Evolutionary conservation across 2,113 vertebrate genomes (phyloP), one percentile per base, ranked within the genome.

Genomic region (Oryzias celebensis): DNA sequence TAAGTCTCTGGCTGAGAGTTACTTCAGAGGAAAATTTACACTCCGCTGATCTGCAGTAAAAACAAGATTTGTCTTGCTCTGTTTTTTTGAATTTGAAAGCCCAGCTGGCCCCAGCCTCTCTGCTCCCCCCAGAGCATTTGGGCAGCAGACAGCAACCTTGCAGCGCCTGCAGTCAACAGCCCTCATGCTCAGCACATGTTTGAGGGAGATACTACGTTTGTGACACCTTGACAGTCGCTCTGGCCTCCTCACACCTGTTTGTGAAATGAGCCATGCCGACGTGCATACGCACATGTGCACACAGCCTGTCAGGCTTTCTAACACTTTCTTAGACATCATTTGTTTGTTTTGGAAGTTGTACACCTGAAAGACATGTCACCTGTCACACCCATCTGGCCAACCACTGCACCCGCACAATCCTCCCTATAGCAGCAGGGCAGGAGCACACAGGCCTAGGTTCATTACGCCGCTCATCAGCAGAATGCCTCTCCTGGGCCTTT

Each of bases 191-290:
- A 4, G 42, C 53, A 26, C 24, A n/a, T 24, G 36, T 50, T 16
- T 24, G 47, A 62, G 36, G 47, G 17, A 60, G 20, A 23, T 24
- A 23, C 36, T 31, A 16, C 44, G 43, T 31, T 17, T n/a, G 41
- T 55, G 65, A 71, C 65, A 67, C 45, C 57, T 58, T 50, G 36
- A 44, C 66, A 69, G 23, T 2, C 2, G 54, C 42, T 58, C 46
- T 47, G 56, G 48, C 71, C 70, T 72, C 58, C 57, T 83, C 64
- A 76, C 77, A 71, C 67, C 53, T 48, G 48, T 54, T 62, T 58
- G 52, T 69, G 66, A 85, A 70, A 77, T 75, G 58, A 84, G 56
- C 58, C 60, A 58, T 73, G 54, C 52, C 55, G 65, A 81, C 59
- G 44, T 47, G 58, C 10, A 31, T 44, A 36, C 49, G 23, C 43